Conservation (phyloP, 2,797 vertebrate species). For the Melopsittacus undulatus region DNA sequence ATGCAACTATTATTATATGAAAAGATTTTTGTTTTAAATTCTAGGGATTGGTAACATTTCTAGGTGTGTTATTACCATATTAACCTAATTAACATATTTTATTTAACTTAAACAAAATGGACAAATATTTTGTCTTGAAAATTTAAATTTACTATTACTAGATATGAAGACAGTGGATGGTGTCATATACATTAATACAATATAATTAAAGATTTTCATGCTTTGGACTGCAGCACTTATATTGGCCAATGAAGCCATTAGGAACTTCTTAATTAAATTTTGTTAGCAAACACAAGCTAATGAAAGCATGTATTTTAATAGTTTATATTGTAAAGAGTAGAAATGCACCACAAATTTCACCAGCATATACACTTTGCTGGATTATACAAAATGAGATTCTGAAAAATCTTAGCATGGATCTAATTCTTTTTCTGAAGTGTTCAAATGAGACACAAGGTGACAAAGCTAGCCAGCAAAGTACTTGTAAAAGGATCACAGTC, state of each 20-base stretch:
- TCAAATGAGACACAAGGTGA: background rate
- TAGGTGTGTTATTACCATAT: background rate
- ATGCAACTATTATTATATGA: background rate
- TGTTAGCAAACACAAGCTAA: accelerated
- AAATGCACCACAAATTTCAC: background rate
- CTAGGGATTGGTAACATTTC: background rate
- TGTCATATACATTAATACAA: background rate
- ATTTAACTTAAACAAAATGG: background rate
- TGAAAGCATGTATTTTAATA: background rate
- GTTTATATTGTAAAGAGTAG: background rate
- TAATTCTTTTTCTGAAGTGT: background rate
- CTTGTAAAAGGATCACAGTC: background rate
- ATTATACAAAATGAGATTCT: background rate
- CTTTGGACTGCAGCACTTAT: background rate
- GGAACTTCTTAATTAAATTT: background rate
- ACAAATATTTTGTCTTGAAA: background rate
- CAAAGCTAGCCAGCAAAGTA: background rate
- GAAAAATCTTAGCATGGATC: background rate
- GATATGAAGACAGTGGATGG: background rate
- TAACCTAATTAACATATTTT: background rate
- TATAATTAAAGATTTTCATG: background rate
- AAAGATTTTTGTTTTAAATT: background rate
- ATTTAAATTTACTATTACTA: background rate
- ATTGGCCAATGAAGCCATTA: background rate
- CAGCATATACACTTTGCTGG: background rate